These are phyloP conservation scores for Drosophila mojavensis DNA, from an alignment of 1,140 invertebrate genomes.

Conservation along the genomic window DNA sequence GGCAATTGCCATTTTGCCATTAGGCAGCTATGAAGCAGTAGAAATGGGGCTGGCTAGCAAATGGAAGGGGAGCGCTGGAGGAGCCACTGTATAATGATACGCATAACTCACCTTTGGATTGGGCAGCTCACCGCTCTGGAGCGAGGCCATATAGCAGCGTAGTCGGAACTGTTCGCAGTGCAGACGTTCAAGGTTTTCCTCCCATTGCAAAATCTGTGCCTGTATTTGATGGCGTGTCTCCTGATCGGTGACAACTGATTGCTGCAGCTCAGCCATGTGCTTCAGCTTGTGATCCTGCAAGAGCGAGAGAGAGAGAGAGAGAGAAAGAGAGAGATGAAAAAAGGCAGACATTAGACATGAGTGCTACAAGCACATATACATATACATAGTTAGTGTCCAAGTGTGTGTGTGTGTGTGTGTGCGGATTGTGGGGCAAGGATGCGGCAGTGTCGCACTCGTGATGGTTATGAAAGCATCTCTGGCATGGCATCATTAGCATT, in stretches of 20 bases:
- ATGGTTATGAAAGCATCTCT: constrained; percentile 72
- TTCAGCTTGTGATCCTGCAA: constrained; percentile 96
- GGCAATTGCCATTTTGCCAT: constrained; percentile 31
- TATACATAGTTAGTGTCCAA: constrained; percentile 25
- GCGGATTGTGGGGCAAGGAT: constrained; percentile 13
- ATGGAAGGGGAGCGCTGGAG: too few species aligned
- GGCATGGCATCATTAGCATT: constrained; percentile 78
- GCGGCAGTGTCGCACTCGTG: constrained; percentile 38
- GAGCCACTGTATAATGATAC: constrained; percentile 2
- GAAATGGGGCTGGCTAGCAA: too few species aligned
- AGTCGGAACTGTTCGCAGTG: constrained; percentile 98
- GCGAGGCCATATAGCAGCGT: constrained; percentile 97
- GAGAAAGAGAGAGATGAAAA: constrained; percentile 19
- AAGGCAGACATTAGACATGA: constrained; percentile 51
- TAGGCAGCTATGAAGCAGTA: background rate
- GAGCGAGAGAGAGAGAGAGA: constrained; percentile 10
- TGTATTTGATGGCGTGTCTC: constrained; percentile 95
- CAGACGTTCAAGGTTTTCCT: constrained; percentile 97
- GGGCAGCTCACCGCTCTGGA: constrained; percentile 97
- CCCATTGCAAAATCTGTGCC: constrained; percentile 97
- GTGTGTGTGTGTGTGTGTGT: constrained; percentile 4
- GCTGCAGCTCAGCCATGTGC: constrained; percentile 98
- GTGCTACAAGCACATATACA: constrained; percentile 16
- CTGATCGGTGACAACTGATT: constrained; percentile 96
- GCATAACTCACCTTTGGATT: constrained; percentile 95